Base-by-base conservation (phyloP, 2,113 vertebrate species). In the Morone saxatilis region DNA sequence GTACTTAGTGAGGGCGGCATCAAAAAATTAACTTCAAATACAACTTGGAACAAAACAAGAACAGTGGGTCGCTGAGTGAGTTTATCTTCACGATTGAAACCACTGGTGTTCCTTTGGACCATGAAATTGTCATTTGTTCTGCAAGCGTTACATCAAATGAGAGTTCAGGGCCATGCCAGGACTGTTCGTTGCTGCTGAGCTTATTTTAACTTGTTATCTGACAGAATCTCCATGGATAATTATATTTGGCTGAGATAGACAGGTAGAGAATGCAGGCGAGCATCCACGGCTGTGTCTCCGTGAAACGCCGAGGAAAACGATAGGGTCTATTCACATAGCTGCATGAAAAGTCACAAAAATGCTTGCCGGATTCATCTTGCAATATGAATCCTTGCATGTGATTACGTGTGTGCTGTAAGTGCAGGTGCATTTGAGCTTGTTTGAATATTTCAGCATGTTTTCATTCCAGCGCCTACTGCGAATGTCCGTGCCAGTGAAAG, bases 81-180 rank as follows among this genome's bases (percentile, higher is more conserved):
- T 95, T 94, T 93, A 95, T 93, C 87, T 93, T 22, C 57, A 73
- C 84, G 84, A 81, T 76, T 94, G 90, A 95, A 92, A 92, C 85
- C 91, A 88, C 89, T 89, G 81, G 89, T 93, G 91, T 86, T 88
- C 86, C 91, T 91, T 88, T 94, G 90, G 91, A 94, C 91, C 94
- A 92, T 91, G 92, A 93, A 94, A 93, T 94, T 94, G 93, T 95
- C 86, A 89, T 95, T 96, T 95, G 93, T 93, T 96, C 94, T 94
- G 93, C 91, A 91, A 90, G 91, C 89, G 76, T 94, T 90, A 90
- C 91, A 94, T 94, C 92, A 94, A 95, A 95, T 94, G 91, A 95
- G 90, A 95, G 92, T 91, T 91, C 88, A 91, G 88, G 84, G 91
- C 86, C 85, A 53, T 78, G 85, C 86, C 82, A 85, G 76, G 83